phyloP scores from a whole-genome alignment of 2,888 invertebrate species.

The Zygogramma bicolorata region DNA sequence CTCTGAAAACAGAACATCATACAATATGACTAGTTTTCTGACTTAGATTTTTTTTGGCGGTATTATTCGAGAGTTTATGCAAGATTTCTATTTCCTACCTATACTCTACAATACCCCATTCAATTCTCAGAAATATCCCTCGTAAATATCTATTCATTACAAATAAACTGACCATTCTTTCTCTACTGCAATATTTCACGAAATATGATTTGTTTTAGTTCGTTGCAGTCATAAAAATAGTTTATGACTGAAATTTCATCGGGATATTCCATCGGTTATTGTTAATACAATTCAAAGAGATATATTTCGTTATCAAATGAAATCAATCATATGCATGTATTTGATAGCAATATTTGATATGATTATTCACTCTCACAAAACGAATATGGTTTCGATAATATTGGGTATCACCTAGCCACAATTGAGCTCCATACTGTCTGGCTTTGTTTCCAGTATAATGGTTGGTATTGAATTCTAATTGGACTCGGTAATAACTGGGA shows the following conservation, averaged over 20 bases:
- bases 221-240: conserved; percentile 35
- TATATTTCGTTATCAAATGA: conserved; percentile 39
- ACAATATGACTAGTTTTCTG: too few relatives aligned
- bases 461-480: too few relatives aligned
- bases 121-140: too few relatives aligned
- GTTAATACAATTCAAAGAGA: conserved; percentile 38
- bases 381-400: not conserved
- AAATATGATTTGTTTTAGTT: conserved; percentile 35
- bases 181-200: conserved; percentile 26
- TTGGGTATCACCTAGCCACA: not conserved
- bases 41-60: too few relatives aligned
- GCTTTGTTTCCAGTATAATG: not conserved
- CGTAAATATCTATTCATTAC: too few relatives aligned
- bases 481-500: too few relatives aligned
- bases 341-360: not conserved
- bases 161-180: not conserved
- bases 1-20: too few relatives aligned
- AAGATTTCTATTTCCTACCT: too few relatives aligned
- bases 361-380: conserved; percentile 17
- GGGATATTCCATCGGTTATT: conserved; percentile 27
- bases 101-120: too few relatives aligned
- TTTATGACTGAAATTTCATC: conserved; percentile 33
- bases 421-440: not conserved
- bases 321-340: conserved; percentile 37
- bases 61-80: too few relatives aligned